Conservation (phyloP, 2,888 invertebrate species). For the Cosmorhoe ocellata region DNA sequence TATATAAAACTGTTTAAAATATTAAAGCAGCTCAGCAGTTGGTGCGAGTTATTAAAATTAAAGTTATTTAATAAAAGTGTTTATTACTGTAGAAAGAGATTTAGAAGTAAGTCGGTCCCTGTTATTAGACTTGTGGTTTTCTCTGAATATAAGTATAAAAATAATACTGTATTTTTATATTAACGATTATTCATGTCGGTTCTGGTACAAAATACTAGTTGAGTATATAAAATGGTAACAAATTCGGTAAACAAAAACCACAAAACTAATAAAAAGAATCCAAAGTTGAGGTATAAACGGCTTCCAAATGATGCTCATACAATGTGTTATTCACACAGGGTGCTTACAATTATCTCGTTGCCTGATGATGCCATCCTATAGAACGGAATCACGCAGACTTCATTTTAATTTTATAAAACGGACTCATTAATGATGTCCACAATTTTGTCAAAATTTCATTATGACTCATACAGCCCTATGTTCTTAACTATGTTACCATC, state of each 20-base stretch:
- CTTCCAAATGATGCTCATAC: conserved; percentile 38
- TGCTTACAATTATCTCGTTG: not conserved
- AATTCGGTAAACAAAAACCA: conserved; percentile 54
- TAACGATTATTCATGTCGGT: conserved; percentile 41
- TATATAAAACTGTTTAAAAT: not conserved
- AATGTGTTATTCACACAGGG: conserved; percentile 6
- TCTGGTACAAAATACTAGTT: conserved; percentile 47
- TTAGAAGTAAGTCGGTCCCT: conserved; percentile 18
- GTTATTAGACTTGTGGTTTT: conserved; percentile 46
- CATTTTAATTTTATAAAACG: conserved; percentile 4
- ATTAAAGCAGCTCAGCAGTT: conserved; percentile 4
- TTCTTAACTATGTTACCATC: conserved; percentile 73
- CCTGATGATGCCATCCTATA: conserved; percentile 32
- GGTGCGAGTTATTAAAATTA: too few species aligned
- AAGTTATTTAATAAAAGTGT: conserved; percentile 4
- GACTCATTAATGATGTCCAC: conserved; percentile 39
- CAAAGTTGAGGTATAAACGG: conserved; percentile 48
- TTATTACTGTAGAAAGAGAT: conserved; percentile 7
- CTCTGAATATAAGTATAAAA: conserved; percentile 46
- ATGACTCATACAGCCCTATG: conserved; percentile 66
- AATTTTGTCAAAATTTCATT: conserved; percentile 42
- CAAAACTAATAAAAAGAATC: conserved; percentile 52
- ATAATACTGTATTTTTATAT: conserved; percentile 64
- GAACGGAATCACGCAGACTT: conserved; percentile 50
- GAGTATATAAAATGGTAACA: conserved; percentile 64